Evolutionary conservation across 2,888 invertebrate species (phyloP).

Genomic region (Harpagoxenus sublaevis): DNA sequence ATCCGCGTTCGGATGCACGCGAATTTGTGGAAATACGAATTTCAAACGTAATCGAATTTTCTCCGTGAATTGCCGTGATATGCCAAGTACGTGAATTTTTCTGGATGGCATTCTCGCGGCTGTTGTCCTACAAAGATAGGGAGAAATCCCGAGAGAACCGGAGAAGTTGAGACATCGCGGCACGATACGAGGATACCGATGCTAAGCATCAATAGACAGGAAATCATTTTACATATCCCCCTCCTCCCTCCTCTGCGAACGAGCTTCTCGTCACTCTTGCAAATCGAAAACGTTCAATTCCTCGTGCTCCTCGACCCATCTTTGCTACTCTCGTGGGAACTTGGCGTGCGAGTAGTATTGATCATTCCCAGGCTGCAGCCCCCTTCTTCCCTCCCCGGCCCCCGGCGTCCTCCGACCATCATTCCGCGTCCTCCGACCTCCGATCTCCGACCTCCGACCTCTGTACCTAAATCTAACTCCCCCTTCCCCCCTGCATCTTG

Average conservation of each 20-base stretch:
- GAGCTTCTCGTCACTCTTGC: conserved; percentile 19
- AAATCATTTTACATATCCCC: conserved; percentile 12
- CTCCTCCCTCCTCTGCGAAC: background rate
- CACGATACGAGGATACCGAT: background rate
- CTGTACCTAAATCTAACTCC: conserved; percentile 61
- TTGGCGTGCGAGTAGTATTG: conserved; percentile 84
- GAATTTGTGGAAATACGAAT: background rate
- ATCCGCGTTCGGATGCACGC: background rate
- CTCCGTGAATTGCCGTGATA: background rate
- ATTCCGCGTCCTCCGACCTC: conserved; percentile 75
- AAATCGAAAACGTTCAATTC: conserved; percentile 50
- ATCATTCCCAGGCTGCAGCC: conserved; percentile 84
- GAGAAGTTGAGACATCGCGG: background rate
- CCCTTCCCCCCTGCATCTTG: conserved; percentile 7
- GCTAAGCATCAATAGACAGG: background rate
- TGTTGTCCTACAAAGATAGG: background rate
- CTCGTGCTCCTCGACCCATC: conserved; percentile 73
- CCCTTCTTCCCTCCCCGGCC: conserved; percentile 65
- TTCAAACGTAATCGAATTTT: conserved; percentile 1
- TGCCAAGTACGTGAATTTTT: background rate
- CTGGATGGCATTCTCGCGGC: background rate
- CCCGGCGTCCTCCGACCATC: conserved; percentile 55
- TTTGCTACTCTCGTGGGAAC: conserved; percentile 81
- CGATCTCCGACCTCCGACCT: conserved; percentile 62
- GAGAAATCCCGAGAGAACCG: background rate